Evolutionary conservation across 2,797 vertebrate species (phyloP).

Genomic region (Antennarius maculatus): DNA sequence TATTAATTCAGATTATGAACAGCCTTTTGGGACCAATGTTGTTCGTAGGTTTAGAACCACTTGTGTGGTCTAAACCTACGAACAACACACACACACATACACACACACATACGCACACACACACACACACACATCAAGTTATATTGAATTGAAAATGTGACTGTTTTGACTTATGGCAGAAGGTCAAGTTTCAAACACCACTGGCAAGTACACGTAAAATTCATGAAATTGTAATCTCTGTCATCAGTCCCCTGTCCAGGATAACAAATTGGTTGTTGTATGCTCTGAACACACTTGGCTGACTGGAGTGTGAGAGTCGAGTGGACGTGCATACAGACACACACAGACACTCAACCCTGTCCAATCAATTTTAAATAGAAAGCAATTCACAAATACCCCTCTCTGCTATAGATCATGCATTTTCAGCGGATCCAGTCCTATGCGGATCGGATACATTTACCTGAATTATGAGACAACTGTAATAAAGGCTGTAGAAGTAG

Average conservation of each 20-base stretch:
- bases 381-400: constrained; percentile 52
- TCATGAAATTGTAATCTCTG: constrained; percentile 37
- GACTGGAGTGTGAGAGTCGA: constrained; percentile 39
- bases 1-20: too few relatives aligned
- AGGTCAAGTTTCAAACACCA: constrained; percentile 18
- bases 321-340: constrained; percentile 15
- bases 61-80: too few relatives aligned
- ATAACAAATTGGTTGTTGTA: neutral
- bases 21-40: too few relatives aligned
- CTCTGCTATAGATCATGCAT: constrained; percentile 41
- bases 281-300: constrained; percentile 30
- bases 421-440: constrained; percentile 61
- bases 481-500: constrained; percentile 74
- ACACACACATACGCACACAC: too few relatives aligned
- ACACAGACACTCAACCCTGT: constrained; percentile 19
- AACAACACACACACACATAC: too few relatives aligned
- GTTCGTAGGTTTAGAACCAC: too few relatives aligned
- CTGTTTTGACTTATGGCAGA: constrained; percentile 10
- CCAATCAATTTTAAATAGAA: constrained; percentile 46
- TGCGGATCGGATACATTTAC: constrained; percentile 70
- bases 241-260: constrained; percentile 37
- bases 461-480: constrained; percentile 71
- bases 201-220: constrained; percentile 17
- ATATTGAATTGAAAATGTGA: neutral
- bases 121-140: too few relatives aligned